phyloP scores from a whole-genome alignment of 2,113 vertebrate species.

The Mustelus asterias region DNA sequence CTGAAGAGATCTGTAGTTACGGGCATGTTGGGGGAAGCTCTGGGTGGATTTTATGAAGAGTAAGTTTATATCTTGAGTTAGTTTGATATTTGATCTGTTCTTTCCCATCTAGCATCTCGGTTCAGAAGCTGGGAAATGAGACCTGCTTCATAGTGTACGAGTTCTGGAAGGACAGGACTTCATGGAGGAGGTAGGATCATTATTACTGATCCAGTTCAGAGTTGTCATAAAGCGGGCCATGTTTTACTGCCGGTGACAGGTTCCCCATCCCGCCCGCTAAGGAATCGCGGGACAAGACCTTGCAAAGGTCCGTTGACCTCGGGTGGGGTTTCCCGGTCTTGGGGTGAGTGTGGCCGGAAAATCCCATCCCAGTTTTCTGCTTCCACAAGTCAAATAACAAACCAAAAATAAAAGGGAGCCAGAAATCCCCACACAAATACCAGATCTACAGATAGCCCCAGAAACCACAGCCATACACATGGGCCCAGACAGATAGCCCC shows the following conservation, averaged over 20 bases:
- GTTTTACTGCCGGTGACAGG: not conserved
- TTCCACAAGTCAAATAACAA: not conserved
- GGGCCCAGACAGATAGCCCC: too few relatives aligned
- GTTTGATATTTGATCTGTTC: not conserved
- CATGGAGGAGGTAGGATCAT: conserved; percentile 80
- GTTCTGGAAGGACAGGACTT: conserved; percentile 84
- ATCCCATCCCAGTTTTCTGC: not conserved
- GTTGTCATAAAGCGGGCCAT: not conserved
- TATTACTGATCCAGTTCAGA: not conserved
- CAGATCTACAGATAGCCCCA: too few relatives aligned
- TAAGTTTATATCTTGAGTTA: too few relatives aligned
- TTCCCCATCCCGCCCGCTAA: too few relatives aligned
- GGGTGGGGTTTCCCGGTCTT: too few relatives aligned
- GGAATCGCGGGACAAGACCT: too few relatives aligned
- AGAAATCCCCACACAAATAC: not conserved
- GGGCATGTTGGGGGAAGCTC: not conserved
- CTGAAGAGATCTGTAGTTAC: not conserved
- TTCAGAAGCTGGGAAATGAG: conserved; percentile 73
- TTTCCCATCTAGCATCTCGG: conserved; percentile 65
- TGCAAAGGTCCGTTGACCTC: too few relatives aligned
- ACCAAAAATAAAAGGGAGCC: not conserved
- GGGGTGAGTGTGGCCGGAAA: too few relatives aligned
- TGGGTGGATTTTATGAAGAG: not conserved
- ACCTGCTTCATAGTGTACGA: conserved; percentile 82
- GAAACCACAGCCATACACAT: too few relatives aligned